Base-by-base conservation (phyloP, 2,888 invertebrate genomes). In the Sarcophaga carnaria region DNA sequence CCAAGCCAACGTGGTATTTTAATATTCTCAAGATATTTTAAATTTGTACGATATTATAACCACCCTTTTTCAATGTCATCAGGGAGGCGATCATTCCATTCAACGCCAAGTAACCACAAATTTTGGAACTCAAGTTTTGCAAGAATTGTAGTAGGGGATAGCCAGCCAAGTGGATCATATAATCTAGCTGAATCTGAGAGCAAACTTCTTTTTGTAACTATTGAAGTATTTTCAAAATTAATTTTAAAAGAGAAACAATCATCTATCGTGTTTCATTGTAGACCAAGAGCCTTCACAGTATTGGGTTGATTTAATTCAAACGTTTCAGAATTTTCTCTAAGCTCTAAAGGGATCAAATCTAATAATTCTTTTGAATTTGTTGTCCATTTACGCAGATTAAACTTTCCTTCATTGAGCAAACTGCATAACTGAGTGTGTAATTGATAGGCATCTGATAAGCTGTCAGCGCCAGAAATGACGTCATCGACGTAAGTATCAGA, bases 191-290 rank as follows among this genome's bases (percentile, higher is more conserved):
- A 76, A 59, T 86, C 86, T 5, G 86, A 86, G 17, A 83, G 60
- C 25, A 83, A 66, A 47, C 83, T 80, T 62, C 80, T 47, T 22
- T 86, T 83, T 3, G 86, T 86, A 49, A 83, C 80, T 0, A 25
- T 49, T 3, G 59, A 47, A 20, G 17, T 12, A 45, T 27, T 27
- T 47, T 45, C 12, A 76, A 83, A 83, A 54, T 70, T 76, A 17
- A 81, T 75, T 74, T 77, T 66, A 78, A 86, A 86, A 10, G 80
- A 80, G 64, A 86, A 86, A 17, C 71, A 72, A 70, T 86, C 79
- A 27, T 59, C 47, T 8, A 49, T 20, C 6, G 74, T 83, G 20
- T 78, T 72, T 77, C 86, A 83, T 47, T 63, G 49, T 14, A 83
- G n/a, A 6, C 83, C 87, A 4, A 88, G 75, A 11, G 80, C 75